Conservation (phyloP, 2,113 vertebrate species). For the Fukomys damarensis region DNA sequence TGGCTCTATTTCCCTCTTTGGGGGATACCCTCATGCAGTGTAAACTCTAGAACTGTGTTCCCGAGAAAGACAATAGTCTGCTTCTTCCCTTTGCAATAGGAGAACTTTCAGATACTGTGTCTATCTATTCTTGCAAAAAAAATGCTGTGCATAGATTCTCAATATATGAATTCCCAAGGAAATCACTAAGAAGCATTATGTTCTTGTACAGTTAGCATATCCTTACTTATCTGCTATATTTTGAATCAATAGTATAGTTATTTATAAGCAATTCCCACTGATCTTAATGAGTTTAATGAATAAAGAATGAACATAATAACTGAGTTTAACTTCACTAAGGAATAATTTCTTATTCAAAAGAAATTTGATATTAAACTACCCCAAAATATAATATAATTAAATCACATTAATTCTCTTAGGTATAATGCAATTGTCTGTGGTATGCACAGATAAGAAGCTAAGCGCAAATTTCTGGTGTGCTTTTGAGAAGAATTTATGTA, state of each 20-base stretch:
- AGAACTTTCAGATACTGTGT: slow-evolving; percentile 28
- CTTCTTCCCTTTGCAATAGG: neutral
- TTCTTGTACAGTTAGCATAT: slow-evolving; percentile 78
- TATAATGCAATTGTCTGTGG: slow-evolving; percentile 77
- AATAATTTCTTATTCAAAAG: slow-evolving; percentile 80
- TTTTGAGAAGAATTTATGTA: slow-evolving; percentile 75
- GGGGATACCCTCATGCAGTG: neutral
- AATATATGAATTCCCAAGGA: slow-evolving; percentile 77
- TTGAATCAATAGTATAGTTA: slow-evolving; percentile 82
- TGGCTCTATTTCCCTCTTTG: neutral
- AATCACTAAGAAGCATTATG: slow-evolving; percentile 75
- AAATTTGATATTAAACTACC: slow-evolving; percentile 79
- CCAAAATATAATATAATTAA: slow-evolving; percentile 81
- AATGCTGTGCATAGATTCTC: slow-evolving; percentile 55
- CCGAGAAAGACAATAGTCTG: neutral
- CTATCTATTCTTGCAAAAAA: neutral
- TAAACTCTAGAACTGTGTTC: neutral
- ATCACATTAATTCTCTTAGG: slow-evolving; percentile 82
- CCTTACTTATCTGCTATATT: slow-evolving; percentile 83
- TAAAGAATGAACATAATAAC: slow-evolving; percentile 81
- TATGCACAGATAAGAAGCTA: slow-evolving; percentile 73
- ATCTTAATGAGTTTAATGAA: slow-evolving; percentile 83
- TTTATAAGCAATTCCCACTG: slow-evolving; percentile 82
- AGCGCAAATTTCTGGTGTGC: slow-evolving; percentile 68
- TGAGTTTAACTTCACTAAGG: slow-evolving; percentile 72